Evolutionary conservation across 2,888 invertebrate species (phyloP), one percentile per base, ranked within the genome.

Genomic region (Caenorhabditis sulstoni): DNA sequence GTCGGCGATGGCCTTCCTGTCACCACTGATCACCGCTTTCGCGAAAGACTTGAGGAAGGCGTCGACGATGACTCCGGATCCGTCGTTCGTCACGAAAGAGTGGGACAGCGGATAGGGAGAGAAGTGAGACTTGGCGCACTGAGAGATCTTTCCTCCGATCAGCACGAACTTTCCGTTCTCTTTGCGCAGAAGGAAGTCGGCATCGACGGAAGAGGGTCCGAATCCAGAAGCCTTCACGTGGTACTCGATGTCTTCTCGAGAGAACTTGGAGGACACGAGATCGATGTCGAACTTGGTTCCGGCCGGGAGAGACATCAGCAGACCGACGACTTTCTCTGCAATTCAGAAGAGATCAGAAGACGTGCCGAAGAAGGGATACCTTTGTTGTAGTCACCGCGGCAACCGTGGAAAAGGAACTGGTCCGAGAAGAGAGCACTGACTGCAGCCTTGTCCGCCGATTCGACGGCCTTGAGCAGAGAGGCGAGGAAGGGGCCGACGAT

Each of bases 101-200:
- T 7, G 39, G 8, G 39, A 39, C 39, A 11, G 11, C 11, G 39
- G 7, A 7, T 11, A 7, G 11, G 39, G 11, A 39, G 11, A 3
- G n/a, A 44, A 44, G 44, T 44, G 44, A 3, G 14, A n/a, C 3
- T 44, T 3, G 44, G 44, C 3, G 44, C n/a, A 44, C 3, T 12
- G 3, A 3, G n/a, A 11, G 14, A n/a, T n/a, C 44, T 11, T n/a
- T 44, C 44, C 44, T 44, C 44, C n/a, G 44, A 44, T 12, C 14
- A 44, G 44, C n/a, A 44, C 44, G 44, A 7, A 44, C 44, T 44
- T n/a, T 44, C 44, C 44, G 29, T n/a, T n/a, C n/a, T n/a, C n/a
- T n/a, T n/a, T n/a, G n/a, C n/a, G n/a, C n/a, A 44, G n/a, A 11
- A 44, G 3, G 44, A 44, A 44, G 5, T 44, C n/a, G 14, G 44